A percentile compares a stretch with the other conserved stretches of the same genome.
phyloP scores from a whole-genome alignment of 2,113 vertebrate genomes.

The Notothenia rossii region DNA sequence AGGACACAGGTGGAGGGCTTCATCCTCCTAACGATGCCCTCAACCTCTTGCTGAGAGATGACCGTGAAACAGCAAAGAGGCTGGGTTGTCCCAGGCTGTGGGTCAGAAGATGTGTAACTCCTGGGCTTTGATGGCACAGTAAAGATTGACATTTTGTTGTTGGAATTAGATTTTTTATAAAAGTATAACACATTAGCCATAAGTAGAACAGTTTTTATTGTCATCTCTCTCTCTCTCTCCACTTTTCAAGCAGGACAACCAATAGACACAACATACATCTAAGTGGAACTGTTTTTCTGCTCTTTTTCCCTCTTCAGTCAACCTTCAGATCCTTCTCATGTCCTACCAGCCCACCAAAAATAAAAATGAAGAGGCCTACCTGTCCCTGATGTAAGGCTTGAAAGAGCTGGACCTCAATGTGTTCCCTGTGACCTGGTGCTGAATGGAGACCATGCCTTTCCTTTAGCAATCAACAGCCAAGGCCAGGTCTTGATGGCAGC shows the following conservation, averaged over 20 bases:
- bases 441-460: conserved; percentile 78
- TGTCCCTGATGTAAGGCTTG: conserved; percentile 71
- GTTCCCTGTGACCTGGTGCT: conserved; percentile 78
- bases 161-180: neutral
- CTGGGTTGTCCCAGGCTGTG: too few species aligned
- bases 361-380: conserved; percentile 64
- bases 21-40: too few species aligned
- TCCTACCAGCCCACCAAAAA: neutral
- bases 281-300: too few species aligned
- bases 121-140: too few species aligned
- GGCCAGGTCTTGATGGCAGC: conserved; percentile 84
- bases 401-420: conserved; percentile 68
- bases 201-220: too few species aligned
- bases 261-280: neutral
- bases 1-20: too few species aligned
- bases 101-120: too few species aligned
- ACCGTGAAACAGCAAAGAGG: too few species aligned
- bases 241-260: neutral
- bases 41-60: too few species aligned
- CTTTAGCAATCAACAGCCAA: conserved; percentile 78
- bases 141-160: neutral
- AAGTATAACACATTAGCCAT: too few species aligned
- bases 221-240: neutral
- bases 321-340: conserved; percentile 35
- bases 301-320: too few species aligned